Base-by-base conservation (phyloP, 2,888 invertebrate genomes). In the Alcis repandata region DNA sequence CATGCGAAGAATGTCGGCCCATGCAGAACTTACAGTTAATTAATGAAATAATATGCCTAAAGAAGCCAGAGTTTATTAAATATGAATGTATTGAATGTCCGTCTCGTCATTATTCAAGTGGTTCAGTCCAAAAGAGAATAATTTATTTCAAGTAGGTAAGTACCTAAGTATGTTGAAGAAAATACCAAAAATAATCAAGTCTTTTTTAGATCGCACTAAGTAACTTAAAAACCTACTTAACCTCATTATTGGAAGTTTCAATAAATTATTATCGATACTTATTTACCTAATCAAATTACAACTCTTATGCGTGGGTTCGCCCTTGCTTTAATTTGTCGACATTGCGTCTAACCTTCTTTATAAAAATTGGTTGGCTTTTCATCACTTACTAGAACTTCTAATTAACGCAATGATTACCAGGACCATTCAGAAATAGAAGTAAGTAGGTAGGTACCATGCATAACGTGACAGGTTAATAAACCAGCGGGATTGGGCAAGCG, bases 401-500 rank as follows among this genome's bases (percentile, higher is more conserved):
- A 22, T 46, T 27, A 32, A 41, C 7, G 49, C 49, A 58, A 40
- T 52, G 36, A 17, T 51, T 46, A 15, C 48, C 17, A 48, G 41
- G 27, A 43, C 17, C 17, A 54, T 41, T 43, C 27, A 52, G 46
- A 64, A 59, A 49, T 40, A 59, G 3, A 27, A 27, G 27, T 27
- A 51, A 33, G n/a, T n/a, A n/a, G n/a, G n/a, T n/a, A n/a, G n/a
- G n/a, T n/a, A n/a, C n/a, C 48, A 60, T 63, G 61, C 61, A 68
- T 68, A 70, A 49, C 69, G 71, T 70, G 68, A 72, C 69, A 62
- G 57, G 66, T 68, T 69, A 67, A 60, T 60, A 60, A 60, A 59
- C 65, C 33, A 53, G 33, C 27, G 9, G 59, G 64, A 63, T 72
- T 67, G 65, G 46, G 67, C 70, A 72, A 72, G 20, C 9, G 52